Evolutionary conservation across 2,113 vertebrate genomes (phyloP).

Genomic region (Xenopus borealis): DNA sequence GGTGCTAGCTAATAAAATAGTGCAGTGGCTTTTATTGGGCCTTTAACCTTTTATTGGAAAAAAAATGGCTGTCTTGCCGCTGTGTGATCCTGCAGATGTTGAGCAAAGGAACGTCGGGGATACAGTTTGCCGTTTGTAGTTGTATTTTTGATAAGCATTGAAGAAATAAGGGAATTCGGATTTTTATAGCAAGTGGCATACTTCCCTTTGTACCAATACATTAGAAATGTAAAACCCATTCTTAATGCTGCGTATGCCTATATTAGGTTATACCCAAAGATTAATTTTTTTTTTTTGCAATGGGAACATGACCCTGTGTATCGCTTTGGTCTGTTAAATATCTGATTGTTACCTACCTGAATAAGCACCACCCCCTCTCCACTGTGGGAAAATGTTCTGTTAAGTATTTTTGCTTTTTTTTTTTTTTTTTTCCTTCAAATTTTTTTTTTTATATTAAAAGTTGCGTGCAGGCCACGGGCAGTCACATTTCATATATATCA

Average conservation of each 20-base stretch:
- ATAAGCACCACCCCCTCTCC: neutral
- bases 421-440: constrained; percentile 49
- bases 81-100: constrained; percentile 43
- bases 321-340: constrained; percentile 61
- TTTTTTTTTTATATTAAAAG: constrained; percentile 67
- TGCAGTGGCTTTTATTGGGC: neutral
- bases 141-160: neutral
- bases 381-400: constrained; percentile 26
- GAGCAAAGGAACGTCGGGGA: neutral
- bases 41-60: neutral
- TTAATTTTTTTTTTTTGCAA: constrained; percentile 54
- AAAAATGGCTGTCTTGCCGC: constrained; percentile 16
- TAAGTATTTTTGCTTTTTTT: constrained; percentile 4
- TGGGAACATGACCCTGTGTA: constrained; percentile 62
- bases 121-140: neutral
- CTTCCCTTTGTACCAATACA: constrained; percentile 40
- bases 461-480: constrained; percentile 75
- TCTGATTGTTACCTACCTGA: constrained; percentile 1
- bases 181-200: neutral
- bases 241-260: constrained; percentile 64
- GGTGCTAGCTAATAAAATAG: constrained; percentile 1
- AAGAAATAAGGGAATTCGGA: neutral
- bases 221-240: constrained; percentile 56
- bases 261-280: constrained; percentile 70
- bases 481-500: constrained; percentile 22